Base-by-base conservation (phyloP, 2,888 invertebrate species). In the Bombylius major region DNA sequence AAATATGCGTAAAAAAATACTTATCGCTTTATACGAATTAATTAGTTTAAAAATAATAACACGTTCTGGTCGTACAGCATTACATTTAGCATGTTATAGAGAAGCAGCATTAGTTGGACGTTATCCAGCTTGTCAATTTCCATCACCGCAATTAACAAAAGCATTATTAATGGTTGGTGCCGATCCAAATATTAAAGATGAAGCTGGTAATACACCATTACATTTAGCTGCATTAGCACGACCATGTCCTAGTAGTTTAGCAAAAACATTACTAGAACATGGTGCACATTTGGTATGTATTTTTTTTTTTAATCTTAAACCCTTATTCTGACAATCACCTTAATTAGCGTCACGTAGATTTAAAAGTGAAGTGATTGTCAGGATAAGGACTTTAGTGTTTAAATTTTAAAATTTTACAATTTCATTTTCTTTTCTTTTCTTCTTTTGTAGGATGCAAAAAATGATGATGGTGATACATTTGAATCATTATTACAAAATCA, bases 191-290 rank as follows among this genome's bases (percentile, higher is more conserved):
- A 84, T 85, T 1, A 73, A 81, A 4, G 95, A 96, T 73, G 82
- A 84, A 54, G 84, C 84, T 56, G 90, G 89, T 31, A 92, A 93
- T 75, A 92, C 92, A 31, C 87, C 94, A 12, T 79, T 96, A 52
- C 95, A 95, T 70, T 78, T 93, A 58, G 86, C 87, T 1, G 89
- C 89, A 59, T 81, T 85, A 72, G 82, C 85, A 57, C 72, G 77
- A 62, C 86, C 86, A 1, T 86, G 86, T 65, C 83, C 86, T 0
- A 76, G 82, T 4, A 81, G 81, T 48, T 79, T 93, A 47, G 83
- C 89, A 1, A 79, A 81, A 63, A 80, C 82, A 9, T 76, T 97
- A 7, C 78, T 96, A 1, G 76, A 83, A 6, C 80, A 83, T 67
- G 95, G 94, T 57, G 91, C 91, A 1, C 75, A 75, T 67, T 65